Evolutionary conservation across 2,113 vertebrate genomes (phyloP), one percentile per base, ranked within the genome.

Genomic region (Hippocampus guttulatus): DNA sequence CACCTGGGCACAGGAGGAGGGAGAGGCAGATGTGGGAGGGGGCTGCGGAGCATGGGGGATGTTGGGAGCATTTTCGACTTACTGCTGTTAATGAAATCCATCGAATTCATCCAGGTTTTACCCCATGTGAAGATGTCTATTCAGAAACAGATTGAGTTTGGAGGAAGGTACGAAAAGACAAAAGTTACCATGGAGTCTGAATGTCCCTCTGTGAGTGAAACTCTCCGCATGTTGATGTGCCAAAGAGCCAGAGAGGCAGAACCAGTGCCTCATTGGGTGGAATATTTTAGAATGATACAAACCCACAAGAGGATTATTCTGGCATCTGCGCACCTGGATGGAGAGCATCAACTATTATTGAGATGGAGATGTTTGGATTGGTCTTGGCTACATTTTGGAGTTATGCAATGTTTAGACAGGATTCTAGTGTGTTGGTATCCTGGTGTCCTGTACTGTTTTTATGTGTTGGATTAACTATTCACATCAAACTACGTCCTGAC

Each of bases 281-380:
- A 90, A 90, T 90, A 88, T 67, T 91, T 90, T 89, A 89, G 86
- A 91, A 90, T 87, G 79, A 82, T 84, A 88, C 90, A 85, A 85
- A 86, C 85, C 87, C 86, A 78, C 67, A 75, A 85, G 86, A 81
- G 85, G 79, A 88, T 88, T 88, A 89, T 87, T 82, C 83, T 79
- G 75, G 72, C 83, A 79, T 85, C 77, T 86, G 77, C 80, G 80
- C 64, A 77, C 74, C 76, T 81, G 75, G 81, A 81, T 78, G 75
- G 86, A 85, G 76, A 76, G 72, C 81, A 88, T 90, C 83, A 78
- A 84, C 85, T 88, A 88, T 88, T 88, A 88, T 90, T 90, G 90
- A 90, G 88, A 87, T 87, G 81, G 79, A 88, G 73, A 75, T 75
- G 85, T 87, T 85, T 80, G 81, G 86, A 90, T 89, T 87, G 82